Evolutionary conservation across 2,113 vertebrate species (phyloP), one percentile per base, ranked within the genome.

Genomic region (Brachypteracias leptosomus): DNA sequence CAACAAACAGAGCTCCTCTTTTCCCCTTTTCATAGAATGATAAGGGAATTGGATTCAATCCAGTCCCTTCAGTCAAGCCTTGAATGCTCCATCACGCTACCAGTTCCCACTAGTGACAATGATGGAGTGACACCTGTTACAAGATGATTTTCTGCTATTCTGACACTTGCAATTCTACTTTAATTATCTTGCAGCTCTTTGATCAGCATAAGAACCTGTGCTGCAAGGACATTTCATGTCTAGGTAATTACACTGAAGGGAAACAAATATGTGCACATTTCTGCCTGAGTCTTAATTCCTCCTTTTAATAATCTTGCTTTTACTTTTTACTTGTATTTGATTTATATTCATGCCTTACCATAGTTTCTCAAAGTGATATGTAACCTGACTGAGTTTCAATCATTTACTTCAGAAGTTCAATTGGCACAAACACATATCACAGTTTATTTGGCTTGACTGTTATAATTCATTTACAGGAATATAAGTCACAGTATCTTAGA

Each of bases 111-210:
- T 58, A 92, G 71, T 85, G 92, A 93, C 67, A 90, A 51, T 76
- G 82, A 92, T 51, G 51, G 90, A 92, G 88, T 85, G 90, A 93
- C 75, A 82, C 92, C 71, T 90, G 90, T 72, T 94, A 95, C 4
- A 1, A 94, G 82, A 79, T 84, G 46, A 94, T 94, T 96, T 91
- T 93, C 85, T 95, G 81, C 81, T 85, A 78, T 87, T 97, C 91
- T 97, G 93, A 91, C 87, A 96, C 36, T 82, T 94, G 72, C 66
- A 79, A 57, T 78, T 89, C 54, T 72, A 70, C 71, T 93, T 94
- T 89, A 93, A 95, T 89, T 95, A 91, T 49, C 70, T 95, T 87
- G 80, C 2, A 3, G 67, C 78, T 93, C 66, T 96, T 96, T 91
- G 85, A 91, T 92, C 74, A 82, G 85, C 49, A 40, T 47, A 66